Conservation (phyloP, 2,797 vertebrate genomes). For the Picus viridis region DNA sequence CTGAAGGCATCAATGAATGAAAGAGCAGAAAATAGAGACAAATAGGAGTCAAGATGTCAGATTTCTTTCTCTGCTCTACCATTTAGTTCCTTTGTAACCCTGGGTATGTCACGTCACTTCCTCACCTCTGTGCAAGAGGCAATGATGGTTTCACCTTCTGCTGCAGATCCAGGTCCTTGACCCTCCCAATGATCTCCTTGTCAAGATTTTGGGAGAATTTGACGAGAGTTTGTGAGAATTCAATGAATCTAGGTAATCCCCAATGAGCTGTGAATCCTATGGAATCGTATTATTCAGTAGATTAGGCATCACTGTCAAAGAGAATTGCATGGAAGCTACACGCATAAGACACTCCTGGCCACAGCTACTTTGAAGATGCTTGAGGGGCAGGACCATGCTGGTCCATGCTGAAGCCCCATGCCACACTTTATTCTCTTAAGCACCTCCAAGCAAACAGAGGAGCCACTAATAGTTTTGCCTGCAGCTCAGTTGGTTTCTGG, state of each 20-base stretch:
- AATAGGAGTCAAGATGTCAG: background rate
- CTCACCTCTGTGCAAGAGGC: background rate
- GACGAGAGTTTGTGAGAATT: background rate
- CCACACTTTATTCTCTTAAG: background rate
- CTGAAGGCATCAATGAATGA: constrained; percentile 11
- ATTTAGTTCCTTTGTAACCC: background rate
- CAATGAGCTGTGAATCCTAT: background rate
- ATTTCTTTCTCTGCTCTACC: background rate
- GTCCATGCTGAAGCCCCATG: background rate
- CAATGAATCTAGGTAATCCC: background rate
- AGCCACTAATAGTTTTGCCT: background rate
- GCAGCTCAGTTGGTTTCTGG: background rate
- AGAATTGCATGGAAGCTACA: background rate
- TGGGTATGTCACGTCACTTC: background rate
- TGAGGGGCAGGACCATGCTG: background rate
- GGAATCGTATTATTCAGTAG: background rate
- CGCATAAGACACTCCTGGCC: background rate
- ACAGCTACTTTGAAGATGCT: background rate
- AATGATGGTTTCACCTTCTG: background rate
- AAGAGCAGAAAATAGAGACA: background rate
- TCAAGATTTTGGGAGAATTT: background rate
- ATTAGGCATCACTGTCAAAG: background rate
- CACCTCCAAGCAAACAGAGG: background rate
- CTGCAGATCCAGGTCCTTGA: rapidly evolving
- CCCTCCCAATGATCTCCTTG: background rate